These are phyloP conservation scores for Carassius auratus DNA, from an alignment of 2,113 vertebrate genomes.

Conservation along the genomic window DNA sequence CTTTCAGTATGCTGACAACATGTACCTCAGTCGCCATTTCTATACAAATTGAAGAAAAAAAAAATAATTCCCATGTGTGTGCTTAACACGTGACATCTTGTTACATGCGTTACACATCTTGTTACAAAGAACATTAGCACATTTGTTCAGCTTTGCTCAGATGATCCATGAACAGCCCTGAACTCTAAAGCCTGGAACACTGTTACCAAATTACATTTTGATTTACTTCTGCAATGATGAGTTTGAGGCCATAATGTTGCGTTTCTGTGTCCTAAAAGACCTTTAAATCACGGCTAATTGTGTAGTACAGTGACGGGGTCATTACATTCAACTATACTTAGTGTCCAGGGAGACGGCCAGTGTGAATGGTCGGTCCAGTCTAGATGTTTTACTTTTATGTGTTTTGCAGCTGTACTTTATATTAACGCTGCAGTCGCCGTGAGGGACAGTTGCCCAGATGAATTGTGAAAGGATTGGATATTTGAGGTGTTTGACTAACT, in stretches of 20 bases:
- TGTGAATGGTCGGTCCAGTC: constrained; percentile 9
- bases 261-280: constrained; percentile 38
- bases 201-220: constrained; percentile 52
- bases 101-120: not conserved
- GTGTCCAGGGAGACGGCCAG: constrained; percentile 35
- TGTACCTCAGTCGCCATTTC: not conserved
- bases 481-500: constrained; percentile 12
- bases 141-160: not conserved
- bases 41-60: not conserved
- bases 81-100: not conserved
- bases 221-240: constrained; percentile 46
- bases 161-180: constrained; percentile 22
- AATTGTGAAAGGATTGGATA: constrained; percentile 19
- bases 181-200: constrained; percentile 27
- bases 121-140: not conserved
- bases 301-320: constrained; percentile 28
- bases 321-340: constrained; percentile 51
- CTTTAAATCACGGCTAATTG: constrained; percentile 49
- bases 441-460: constrained; percentile 16
- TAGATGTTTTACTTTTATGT: constrained; percentile 3
- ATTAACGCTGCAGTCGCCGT: constrained; percentile 9
- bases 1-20: constrained; percentile 6
- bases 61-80: not conserved
- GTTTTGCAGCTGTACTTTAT: constrained; percentile 12
- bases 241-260: constrained; percentile 36